These are phyloP conservation scores for Eulacestoma nigropectus DNA, from an alignment of 2,113 vertebrate species.

Conservation along the genomic window DNA sequence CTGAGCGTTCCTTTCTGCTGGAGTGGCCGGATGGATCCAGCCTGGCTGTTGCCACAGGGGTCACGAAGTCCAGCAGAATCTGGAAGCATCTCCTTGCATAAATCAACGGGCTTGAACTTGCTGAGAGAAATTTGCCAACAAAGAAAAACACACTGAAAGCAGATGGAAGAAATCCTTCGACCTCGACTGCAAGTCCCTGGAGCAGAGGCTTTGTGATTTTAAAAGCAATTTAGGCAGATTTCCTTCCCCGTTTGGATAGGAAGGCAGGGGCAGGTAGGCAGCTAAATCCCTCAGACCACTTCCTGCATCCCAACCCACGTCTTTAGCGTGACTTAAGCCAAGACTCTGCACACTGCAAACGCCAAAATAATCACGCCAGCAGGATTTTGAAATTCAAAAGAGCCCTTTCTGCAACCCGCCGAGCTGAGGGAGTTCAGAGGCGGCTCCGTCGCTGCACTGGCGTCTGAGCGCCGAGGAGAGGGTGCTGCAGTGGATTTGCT, in stretches of 20 bases:
- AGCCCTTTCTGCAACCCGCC: neutral
- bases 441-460: neutral
- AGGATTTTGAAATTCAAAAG: conserved; percentile 6
- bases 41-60: neutral
- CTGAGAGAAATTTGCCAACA: neutral
- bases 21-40: neutral
- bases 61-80: neutral
- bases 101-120: neutral
- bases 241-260: neutral
- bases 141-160: neutral
- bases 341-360: fast-evolving
- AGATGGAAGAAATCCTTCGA: neutral
- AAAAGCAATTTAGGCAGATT: neutral
- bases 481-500: conserved; percentile 61
- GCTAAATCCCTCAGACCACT: neutral
- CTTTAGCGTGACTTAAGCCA: neutral
- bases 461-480: conserved; percentile 23
- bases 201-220: neutral
- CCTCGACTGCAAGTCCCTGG: neutral
- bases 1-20: neutral
- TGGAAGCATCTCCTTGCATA: neutral
- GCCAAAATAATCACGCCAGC: neutral
- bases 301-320: neutral
- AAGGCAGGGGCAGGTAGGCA: neutral
- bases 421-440: neutral